Conservation (phyloP, 1,140 invertebrate genomes). For the Diabrotica undecimpunctata region DNA sequence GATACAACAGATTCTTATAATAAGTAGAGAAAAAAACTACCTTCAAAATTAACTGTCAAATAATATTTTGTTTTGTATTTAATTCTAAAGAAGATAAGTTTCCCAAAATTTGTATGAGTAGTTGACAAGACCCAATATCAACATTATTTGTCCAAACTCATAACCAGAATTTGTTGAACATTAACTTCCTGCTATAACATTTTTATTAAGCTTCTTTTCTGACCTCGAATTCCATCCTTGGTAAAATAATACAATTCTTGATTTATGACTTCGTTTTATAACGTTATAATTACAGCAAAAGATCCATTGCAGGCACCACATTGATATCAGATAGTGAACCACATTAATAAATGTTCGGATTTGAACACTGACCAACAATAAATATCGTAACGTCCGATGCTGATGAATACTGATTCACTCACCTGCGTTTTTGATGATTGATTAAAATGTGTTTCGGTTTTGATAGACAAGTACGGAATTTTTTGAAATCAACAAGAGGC, state of each 20-base stretch:
- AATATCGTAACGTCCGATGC: not conserved
- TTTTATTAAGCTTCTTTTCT: no score
- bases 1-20: no score
- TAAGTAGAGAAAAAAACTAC: no score
- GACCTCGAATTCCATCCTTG: no score
- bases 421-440: not conserved
- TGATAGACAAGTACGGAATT: not conserved
- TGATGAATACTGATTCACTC: not conserved
- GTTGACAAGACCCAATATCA: no score
- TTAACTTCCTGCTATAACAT: no score
- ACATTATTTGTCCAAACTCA: no score
- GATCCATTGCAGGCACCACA: not conserved
- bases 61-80: no score
- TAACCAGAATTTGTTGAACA: no score
- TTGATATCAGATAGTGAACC: slow-evolving; percentile 2
- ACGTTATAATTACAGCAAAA: not conserved
- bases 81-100: no score
- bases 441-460: slow-evolving; percentile 3
- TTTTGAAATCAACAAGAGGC: not conserved
- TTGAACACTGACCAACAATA: not conserved
- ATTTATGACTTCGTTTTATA: not conserved
- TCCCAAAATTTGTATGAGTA: no score
- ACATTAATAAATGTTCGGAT: not conserved
- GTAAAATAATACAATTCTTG: not conserved
- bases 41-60: no score